Conservation (phyloP, 2,888 invertebrate species). For the Parnassius apollo region DNA sequence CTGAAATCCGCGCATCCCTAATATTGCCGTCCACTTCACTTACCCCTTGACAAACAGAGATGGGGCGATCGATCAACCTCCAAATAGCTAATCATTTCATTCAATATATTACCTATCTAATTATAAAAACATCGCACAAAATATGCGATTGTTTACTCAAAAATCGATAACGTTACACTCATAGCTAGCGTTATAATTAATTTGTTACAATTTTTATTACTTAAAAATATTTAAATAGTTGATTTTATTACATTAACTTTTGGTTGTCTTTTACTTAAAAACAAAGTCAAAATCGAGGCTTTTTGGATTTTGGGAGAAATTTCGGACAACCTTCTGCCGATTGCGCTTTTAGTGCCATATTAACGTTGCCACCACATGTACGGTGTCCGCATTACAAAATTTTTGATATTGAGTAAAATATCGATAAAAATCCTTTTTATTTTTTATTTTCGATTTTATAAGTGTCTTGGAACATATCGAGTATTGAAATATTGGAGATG, state of each 20-base stretch:
- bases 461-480: too few species aligned
- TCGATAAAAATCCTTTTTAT: too few species aligned
- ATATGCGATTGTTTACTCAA: constrained; percentile 79
- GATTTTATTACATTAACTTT: constrained; percentile 79
- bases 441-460: too few species aligned
- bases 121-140: constrained; percentile 81
- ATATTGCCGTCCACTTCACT: constrained; percentile 43
- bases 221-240: constrained; percentile 79
- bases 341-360: constrained; percentile 31
- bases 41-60: constrained; percentile 49
- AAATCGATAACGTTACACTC: constrained; percentile 80
- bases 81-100: constrained; percentile 77
- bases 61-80: constrained; percentile 59
- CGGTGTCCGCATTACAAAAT: too few species aligned
- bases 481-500: neutral
- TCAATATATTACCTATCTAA: constrained; percentile 83
- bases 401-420: too few species aligned
- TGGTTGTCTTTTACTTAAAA: constrained; percentile 79
- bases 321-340: constrained; percentile 66
- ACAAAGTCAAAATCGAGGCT: constrained; percentile 71
- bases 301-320: constrained; percentile 60
- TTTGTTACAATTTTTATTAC: constrained; percentile 78
- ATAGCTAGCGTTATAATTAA: constrained; percentile 80
- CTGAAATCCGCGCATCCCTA: constrained; percentile 40
- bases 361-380: too few species aligned